Base-by-base conservation (phyloP, 2,113 vertebrate genomes). In the Zosterops borbonicus region DNA sequence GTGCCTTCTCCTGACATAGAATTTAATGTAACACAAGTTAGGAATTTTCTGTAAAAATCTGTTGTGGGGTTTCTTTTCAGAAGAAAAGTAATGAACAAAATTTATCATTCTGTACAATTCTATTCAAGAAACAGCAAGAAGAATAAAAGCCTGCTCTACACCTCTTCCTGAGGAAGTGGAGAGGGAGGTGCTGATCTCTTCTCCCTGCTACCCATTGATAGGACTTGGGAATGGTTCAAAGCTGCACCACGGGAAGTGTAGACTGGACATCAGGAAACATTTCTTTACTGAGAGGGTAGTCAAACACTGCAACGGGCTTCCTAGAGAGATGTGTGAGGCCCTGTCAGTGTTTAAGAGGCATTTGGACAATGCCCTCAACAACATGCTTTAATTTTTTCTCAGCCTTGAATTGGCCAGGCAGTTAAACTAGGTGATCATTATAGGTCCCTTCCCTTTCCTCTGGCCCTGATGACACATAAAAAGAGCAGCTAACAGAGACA, bases 191-290 rank as follows among this genome's bases (percentile, higher is more conserved):
- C 5, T 50, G 28, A 24, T 17, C 9, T 79, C 20, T 82, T 68
- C 12, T 74, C 15, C 11, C 5, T 20, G 6, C 2, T 15, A 37
- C 16, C 6, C 21, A 29, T 5, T 11, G 3, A n/a, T 9, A 58
- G 11, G 5, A 35, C 2, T 0, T 14, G 7, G 21, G 18, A 87
- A 69, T 33, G 21, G 9, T 29, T 68, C 11, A 63, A 83, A 63
- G 12, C 5, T 78, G 18, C 4, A 8, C 9, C 31, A 62, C 0
- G 0, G 14, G 5, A 62, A 13, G 35, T 28, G 63, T 18, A 60
- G 33, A 35, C 14, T 55, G 21, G 12, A 76, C 6, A 50, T 46
- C 5, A 47, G 13, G 33, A 63, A 87, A 12, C 3, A 29, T 37
- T 74, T 76, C 3, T 59, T 49, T 60, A 24, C 6, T 2, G 8